Base-by-base conservation (phyloP, 2,113 vertebrate genomes). In the Diadophis punctatus region DNA sequence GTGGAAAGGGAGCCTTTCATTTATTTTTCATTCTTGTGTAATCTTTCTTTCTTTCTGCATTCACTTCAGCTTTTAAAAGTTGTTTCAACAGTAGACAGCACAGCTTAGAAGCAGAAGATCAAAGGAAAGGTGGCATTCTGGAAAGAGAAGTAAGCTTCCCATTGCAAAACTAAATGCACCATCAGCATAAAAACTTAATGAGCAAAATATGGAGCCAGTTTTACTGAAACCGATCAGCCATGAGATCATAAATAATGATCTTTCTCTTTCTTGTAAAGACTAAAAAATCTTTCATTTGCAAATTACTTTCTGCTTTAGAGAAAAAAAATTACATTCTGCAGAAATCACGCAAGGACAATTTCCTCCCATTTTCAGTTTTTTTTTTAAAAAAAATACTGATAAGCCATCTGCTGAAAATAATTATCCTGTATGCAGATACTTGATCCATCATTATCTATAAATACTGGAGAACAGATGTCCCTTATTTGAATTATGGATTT, bases 361-460 rank as follows among this genome's bases (percentile, higher is more conserved):
- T 93, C 55, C 23, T 84, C 49, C 23, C 34, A 20, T 49, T 88
- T 84, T 89, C 14, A 46, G 27, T 14, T 86, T 91, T 51, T 30
- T 27, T 55, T 22, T 18, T 0, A 27, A 60, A 27, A 60, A 89
- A 96, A 97, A 94, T 88, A 94, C 55, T 86, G 87, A 96, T 94
- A 95, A 97, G 95, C 95, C 95, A 96, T 96, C 96, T 96, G 97
- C 94, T 94, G 96, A 96, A 96, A 96, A 97, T 96, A 96, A 97
- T 96, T 96, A 96, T 95, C 93, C 96, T 95, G 95, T 96, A 95
- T 95, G 93, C 88, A 92, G 94, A 94, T 94, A 95, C 85, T 96
- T 85, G 90, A 94, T 96, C 94, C 95, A 97, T 93, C 96, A 96
- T 96, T 96, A 95, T 97, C 95, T 94, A 93, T 91, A 96, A 96